Evolutionary conservation across 1,140 invertebrate genomes (phyloP).

Genomic region (Bombus picipes): DNA sequence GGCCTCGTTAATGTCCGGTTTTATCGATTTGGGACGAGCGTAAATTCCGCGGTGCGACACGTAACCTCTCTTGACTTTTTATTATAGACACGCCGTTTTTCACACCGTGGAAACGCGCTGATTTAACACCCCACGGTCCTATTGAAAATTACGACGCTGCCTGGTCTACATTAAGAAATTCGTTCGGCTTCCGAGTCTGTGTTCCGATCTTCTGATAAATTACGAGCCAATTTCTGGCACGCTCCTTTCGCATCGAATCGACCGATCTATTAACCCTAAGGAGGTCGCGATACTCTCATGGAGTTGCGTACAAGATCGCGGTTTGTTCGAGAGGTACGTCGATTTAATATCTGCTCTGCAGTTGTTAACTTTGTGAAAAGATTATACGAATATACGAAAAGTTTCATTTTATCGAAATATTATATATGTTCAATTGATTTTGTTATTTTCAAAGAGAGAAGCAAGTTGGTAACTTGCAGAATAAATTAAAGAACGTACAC

Average conservation of each 20-base stretch:
- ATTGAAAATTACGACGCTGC: slow-evolving; percentile 60
- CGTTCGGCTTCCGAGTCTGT: slow-evolving; percentile 56
- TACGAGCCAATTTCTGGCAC: slow-evolving; percentile 54
- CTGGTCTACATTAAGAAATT: slow-evolving; percentile 58
- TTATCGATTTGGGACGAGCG: slow-evolving; percentile 74
- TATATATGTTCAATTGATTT: too few relatives aligned
- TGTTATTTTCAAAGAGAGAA: too few relatives aligned
- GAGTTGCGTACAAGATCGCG: too few relatives aligned
- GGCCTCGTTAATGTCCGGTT: slow-evolving; percentile 78
- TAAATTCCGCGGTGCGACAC: slow-evolving; percentile 59
- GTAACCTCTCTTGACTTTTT: not conserved
- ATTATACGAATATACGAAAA: too few relatives aligned
- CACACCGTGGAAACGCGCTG: slow-evolving; percentile 35
- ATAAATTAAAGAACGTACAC: too few relatives aligned
- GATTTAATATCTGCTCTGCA: too few relatives aligned
- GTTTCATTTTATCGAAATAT: too few relatives aligned
- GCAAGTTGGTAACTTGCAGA: too few relatives aligned
- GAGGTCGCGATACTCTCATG: not conserved
- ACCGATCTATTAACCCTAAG: slow-evolving; percentile 25
- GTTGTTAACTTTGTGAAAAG: too few relatives aligned
- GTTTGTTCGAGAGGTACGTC: too few relatives aligned
- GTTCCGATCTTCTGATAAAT: slow-evolving; percentile 54
- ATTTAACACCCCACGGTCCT: slow-evolving; percentile 50
- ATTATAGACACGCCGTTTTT: slow-evolving; percentile 18
- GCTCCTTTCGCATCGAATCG: slow-evolving; percentile 24